Base-by-base conservation (phyloP, 2,113 vertebrate genomes). In the Monarcha castaneiventris region DNA sequence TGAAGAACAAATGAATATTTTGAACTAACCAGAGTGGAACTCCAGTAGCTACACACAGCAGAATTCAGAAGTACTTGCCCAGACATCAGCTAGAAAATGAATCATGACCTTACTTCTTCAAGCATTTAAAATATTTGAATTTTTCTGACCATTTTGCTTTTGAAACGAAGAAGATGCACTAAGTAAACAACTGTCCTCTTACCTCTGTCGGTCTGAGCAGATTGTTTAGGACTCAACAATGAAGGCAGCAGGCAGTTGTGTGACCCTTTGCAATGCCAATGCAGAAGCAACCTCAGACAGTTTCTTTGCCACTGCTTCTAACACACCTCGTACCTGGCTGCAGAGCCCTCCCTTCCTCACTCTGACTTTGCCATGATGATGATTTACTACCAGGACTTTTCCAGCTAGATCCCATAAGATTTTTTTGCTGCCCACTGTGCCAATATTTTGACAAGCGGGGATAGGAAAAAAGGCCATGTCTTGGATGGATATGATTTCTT, bases 201-300 rank as follows among this genome's bases (percentile, higher is more conserved):
- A 67, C 20, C 64, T 58, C 27, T 62, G 41, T 35, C n/a, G 35
- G 33, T 19, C 15, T 79, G 49, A 59, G 43, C 22, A 69, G 41
- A 12, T 3, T 52, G 20, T 48, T 58, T 11, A 29, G 26, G 20
- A 46, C 61, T 63, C 9, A 1, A 21, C 3, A 8, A 6, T 20
- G 63, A 39, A 44, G 43, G 29, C 21, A 58, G 0, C 4, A 59
- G n/a, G 44, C 29, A 54, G 32, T 11, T 0, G 0, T 25, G 51
- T 32, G 69, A 64, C 14, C 49, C 72, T 92, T 32, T 61, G 63
- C 58, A 76, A 29, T 66, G 86, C 44, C 59, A 79, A 16, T 13
- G 27, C 44, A 93, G 44, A 48, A 68, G 33, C 49, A 64, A 19
- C 2, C 25, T 44, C 32, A 82, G 75, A 11, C 10, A 39, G 18